phyloP scores from a whole-genome alignment of 2,113 vertebrate genomes.

The Notiomystis cincta region DNA sequence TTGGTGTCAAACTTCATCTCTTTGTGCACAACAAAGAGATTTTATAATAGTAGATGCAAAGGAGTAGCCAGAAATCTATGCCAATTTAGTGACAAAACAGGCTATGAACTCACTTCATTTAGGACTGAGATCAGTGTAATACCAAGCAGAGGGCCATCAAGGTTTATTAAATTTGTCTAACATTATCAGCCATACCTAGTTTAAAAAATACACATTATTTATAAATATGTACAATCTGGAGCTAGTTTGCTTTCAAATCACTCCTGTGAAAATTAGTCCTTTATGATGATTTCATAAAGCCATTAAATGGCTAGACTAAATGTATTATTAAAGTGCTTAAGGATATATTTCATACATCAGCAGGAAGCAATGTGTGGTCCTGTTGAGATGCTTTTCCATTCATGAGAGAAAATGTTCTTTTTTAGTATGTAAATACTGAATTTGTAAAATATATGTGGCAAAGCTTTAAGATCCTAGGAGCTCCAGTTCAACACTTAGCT shows the following conservation, averaged over 20 bases:
- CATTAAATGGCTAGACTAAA: background rate
- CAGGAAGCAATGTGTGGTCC: background rate
- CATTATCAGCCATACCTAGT: background rate
- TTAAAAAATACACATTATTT: background rate
- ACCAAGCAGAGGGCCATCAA: background rate
- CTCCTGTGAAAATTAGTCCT: background rate
- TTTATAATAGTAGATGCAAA: background rate
- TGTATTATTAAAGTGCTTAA: background rate
- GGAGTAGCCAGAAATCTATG: background rate
- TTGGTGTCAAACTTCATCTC: background rate
- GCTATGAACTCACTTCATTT: background rate
- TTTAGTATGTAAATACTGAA: background rate
- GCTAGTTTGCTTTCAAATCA: background rate
- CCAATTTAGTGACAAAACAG: background rate
- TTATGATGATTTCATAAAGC: background rate
- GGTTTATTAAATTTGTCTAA: constrained; percentile 19
- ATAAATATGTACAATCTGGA: background rate
- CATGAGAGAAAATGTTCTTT: background rate
- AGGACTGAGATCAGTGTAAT: background rate
- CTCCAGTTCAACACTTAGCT: background rate
- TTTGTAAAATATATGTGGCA: background rate
- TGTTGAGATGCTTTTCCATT: background rate
- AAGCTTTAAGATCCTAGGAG: background rate
- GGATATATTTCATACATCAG: background rate
- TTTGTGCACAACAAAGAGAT: background rate